Percentiles rank a stretch among this genome's conserved stretches.
These are phyloP conservation scores for Pterophyllum scalare DNA, from an alignment of 2,113 vertebrate species.

Conservation along the genomic window DNA sequence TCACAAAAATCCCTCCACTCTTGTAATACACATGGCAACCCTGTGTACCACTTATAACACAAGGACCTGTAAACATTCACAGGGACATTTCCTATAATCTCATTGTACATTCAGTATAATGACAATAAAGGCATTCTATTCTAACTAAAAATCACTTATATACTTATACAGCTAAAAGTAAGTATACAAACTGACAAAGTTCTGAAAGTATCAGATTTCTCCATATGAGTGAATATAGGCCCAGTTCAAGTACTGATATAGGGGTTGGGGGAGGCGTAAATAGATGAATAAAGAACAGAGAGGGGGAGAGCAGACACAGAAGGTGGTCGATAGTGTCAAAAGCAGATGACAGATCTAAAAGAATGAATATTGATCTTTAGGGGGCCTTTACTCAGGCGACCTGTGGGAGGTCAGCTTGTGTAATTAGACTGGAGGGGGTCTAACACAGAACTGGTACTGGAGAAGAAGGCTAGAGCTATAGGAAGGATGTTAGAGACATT, in stretches of 20 bases:
- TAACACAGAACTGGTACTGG: conserved; percentile 40
- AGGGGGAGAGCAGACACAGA: conserved; percentile 71
- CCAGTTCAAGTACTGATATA: conserved; percentile 16
- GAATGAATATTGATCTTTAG: conserved; percentile 87
- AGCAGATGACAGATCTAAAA: conserved; percentile 87
- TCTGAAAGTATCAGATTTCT: neutral
- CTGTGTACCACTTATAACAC: neutral
- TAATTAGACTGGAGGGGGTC: conserved; percentile 81
- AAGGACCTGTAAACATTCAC: no score
- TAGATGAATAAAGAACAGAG: conserved; percentile 79
- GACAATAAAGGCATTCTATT: no score
- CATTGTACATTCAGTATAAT: no score
- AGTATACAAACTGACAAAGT: conserved; percentile 2
- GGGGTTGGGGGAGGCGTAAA: conserved; percentile 54
- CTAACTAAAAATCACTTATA: neutral
- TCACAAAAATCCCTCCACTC: neutral
- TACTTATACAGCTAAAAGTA: neutral
- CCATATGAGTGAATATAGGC: neutral
- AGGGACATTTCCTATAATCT: no score
- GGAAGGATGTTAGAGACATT: conserved; percentile 1
- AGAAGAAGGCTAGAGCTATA: conserved; percentile 2
- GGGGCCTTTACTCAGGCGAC: conserved; percentile 77
- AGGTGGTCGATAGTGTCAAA: conserved; percentile 87
- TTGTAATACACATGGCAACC: neutral
- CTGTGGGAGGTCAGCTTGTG: conserved; percentile 83